Conservation (phyloP, 2,888 invertebrate genomes). For the Acheta domesticus region DNA sequence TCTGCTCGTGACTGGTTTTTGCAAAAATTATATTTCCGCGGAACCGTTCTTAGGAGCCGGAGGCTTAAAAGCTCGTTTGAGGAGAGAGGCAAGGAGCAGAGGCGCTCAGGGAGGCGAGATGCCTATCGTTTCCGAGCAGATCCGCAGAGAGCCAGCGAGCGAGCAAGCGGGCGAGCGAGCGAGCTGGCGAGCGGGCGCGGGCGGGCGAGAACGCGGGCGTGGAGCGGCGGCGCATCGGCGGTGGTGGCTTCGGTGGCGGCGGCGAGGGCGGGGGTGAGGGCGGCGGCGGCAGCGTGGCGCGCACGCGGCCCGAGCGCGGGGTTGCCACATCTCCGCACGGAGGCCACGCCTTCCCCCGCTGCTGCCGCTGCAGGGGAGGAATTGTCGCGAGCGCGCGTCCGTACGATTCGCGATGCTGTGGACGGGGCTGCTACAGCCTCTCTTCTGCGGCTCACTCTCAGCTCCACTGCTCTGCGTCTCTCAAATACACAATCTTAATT, state of each 20-base stretch:
- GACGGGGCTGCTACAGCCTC: no score
- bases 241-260: not conserved
- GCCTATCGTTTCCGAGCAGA: not conserved
- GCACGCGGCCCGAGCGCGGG: not conserved
- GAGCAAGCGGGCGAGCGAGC: not conserved
- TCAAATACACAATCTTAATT: no score
- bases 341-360: slow-evolving; percentile 1
- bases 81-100: not conserved
- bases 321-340: not conserved
- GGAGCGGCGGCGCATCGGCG: not conserved
- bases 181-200: not conserved
- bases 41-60: slow-evolving; percentile 4
- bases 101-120: not conserved
- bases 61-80: slow-evolving; percentile 18
- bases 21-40: not conserved
- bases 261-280: not conserved
- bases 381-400: no score
- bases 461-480: no score
- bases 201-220: not conserved
- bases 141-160: not conserved
- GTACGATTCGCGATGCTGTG: no score
- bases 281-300: slow-evolving; percentile 9
- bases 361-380: not conserved
- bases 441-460: no score
- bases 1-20: not conserved